Evolutionary conservation across 2,888 invertebrate species (phyloP).

Genomic region (Rosalia funebris): DNA sequence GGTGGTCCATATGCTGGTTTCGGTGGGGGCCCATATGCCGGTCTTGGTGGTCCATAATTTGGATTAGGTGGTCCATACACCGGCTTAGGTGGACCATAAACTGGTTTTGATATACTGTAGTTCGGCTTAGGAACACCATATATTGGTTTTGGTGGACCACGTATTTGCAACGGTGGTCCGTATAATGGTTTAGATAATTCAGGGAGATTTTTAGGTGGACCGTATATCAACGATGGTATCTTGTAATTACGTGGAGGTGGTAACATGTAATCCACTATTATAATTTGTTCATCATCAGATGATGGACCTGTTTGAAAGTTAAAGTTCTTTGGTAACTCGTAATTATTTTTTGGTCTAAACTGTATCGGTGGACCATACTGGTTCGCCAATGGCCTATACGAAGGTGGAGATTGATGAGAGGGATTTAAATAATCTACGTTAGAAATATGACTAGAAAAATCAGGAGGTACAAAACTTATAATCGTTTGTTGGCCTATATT

Average conservation of each 20-base stretch:
- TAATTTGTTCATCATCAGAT: conserved; percentile 2
- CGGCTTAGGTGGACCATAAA: conserved; percentile 40
- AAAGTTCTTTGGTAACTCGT: conserved; percentile 33
- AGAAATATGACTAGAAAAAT: conserved; percentile 39
- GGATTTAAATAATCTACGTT: conserved; percentile 29
- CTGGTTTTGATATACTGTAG: conserved; percentile 41
- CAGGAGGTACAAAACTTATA: conserved; percentile 53
- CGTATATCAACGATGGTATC: conserved; percentile 20
- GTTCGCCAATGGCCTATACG: conserved; percentile 9
- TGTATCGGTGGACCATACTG: conserved; percentile 27
- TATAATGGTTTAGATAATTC: background rate
- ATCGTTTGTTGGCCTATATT: conserved; percentile 51
- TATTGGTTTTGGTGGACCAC: background rate
- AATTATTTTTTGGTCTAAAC: conserved; percentile 24
- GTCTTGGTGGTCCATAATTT: conserved; percentile 50
- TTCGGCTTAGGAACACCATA: conserved; percentile 15
- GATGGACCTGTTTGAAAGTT: background rate
- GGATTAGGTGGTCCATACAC: conserved; percentile 27
- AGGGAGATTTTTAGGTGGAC: conserved; percentile 24
- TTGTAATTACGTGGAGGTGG: conserved; percentile 37
- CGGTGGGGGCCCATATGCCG: conserved; percentile 41
- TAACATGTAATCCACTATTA: conserved; percentile 43
- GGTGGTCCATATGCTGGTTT: conserved; percentile 25
- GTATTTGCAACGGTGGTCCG: background rate
- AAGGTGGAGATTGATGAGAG: conserved; percentile 27